A percentile compares a stretch with the other conserved stretches of the same genome.
Evolutionary conservation across 2,888 invertebrate species (phyloP).

Genomic region (Drosophila hamatofila): DNA sequence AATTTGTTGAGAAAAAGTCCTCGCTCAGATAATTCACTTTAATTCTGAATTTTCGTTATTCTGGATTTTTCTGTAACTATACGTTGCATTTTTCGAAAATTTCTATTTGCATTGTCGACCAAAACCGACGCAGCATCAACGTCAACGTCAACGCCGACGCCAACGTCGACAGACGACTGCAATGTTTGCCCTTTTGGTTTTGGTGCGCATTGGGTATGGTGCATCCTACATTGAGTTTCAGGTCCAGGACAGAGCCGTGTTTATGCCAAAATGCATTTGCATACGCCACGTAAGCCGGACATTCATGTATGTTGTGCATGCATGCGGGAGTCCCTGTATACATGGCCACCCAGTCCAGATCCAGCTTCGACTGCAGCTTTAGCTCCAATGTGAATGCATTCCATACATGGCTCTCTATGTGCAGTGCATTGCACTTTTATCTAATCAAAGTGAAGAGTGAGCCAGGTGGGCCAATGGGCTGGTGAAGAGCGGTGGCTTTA

Average conservation of each 20-base stretch:
- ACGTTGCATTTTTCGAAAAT: conserved; percentile 61
- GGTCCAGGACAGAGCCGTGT: conserved; percentile 61
- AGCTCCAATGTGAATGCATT: conserved; percentile 31
- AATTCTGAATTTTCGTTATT: conserved; percentile 30
- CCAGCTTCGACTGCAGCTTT: conserved; percentile 9
- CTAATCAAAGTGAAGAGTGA: conserved; percentile 59
- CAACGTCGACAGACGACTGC: conserved; percentile 40
- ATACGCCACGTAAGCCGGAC: conserved; percentile 68
- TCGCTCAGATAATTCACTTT: conserved; percentile 9
- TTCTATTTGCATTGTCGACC: conserved; percentile 74
- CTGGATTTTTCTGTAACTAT: conserved; percentile 40
- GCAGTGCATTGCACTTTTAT: conserved; percentile 74
- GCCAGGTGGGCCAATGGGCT: conserved; percentile 3
- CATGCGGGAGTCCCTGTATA: conserved; percentile 50
- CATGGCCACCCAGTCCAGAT: conserved; percentile 22
- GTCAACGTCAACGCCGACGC: conserved; percentile 10
- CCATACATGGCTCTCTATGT: conserved; percentile 34
- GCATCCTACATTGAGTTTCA: conserved; percentile 43
- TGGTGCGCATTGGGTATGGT: conserved; percentile 48
- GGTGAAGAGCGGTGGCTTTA: conserved; percentile 60
- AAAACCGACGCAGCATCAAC: conserved; percentile 16
- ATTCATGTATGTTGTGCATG: conserved; percentile 58
- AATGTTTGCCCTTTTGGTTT: conserved; percentile 73
- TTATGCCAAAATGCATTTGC: conserved; percentile 79
- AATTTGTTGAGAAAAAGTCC: not conserved